Conservation (phyloP, 2,113 vertebrate species). For the Sapajus apella region DNA sequence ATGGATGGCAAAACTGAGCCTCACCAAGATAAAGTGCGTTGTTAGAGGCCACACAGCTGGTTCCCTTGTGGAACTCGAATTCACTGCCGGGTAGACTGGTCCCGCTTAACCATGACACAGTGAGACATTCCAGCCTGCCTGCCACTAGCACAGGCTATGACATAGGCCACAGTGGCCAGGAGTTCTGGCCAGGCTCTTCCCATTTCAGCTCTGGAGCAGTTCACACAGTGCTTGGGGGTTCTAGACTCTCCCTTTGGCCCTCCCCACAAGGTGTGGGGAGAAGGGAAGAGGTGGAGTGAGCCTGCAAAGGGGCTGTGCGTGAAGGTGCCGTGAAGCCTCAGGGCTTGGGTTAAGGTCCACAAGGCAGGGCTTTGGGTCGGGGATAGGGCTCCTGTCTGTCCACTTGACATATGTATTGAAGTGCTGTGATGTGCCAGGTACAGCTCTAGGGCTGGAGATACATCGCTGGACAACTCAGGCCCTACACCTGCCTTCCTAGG, state of each 20-base stretch:
- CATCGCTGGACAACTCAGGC: neutral
- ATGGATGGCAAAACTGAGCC: neutral
- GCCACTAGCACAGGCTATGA: neutral
- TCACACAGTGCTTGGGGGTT: neutral
- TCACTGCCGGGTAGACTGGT: neutral
- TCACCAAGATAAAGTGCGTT: neutral
- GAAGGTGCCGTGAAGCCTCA: neutral
- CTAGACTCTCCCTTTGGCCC: neutral
- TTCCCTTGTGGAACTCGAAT: accelerated
- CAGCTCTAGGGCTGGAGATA: neutral
- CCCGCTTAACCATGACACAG: neutral
- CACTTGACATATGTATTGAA: accelerated
- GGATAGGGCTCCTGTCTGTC: neutral
- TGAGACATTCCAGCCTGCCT: neutral
- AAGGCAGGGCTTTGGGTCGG: neutral
- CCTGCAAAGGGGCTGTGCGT: neutral
- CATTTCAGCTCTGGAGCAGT: neutral
- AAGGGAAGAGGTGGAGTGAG: too few species aligned
- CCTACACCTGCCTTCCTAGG: neutral
- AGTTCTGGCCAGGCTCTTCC: neutral
- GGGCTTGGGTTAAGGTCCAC: neutral
- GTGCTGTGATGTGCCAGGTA: neutral
- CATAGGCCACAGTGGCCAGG: neutral
- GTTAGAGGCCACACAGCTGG: too few species aligned
- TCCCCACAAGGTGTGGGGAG: neutral